Conservation (phyloP, 2,888 invertebrate species). For the Antitype chi region DNA sequence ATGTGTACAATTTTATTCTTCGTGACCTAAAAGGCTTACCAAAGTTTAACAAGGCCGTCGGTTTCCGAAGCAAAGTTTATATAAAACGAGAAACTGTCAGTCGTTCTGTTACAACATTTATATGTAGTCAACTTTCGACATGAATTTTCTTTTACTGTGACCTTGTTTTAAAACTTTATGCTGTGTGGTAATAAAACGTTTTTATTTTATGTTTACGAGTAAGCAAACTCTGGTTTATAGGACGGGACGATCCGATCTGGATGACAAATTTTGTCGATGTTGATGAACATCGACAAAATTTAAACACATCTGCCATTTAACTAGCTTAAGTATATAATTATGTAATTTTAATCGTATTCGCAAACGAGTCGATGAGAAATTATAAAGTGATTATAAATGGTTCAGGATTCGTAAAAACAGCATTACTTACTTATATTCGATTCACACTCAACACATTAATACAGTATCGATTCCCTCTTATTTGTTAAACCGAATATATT, state of each 20-base stretch:
- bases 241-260: conserved; percentile 69
- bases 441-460: no score
- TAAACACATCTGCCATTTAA: no score
- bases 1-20: conserved; percentile 72
- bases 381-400: no score
- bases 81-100: conserved; percentile 79
- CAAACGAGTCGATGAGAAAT: no score
- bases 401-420: no score
- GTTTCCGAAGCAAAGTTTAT: conserved; percentile 78
- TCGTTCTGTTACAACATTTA: conserved; percentile 74
- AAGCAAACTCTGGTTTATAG: conserved; percentile 77
- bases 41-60: conserved; percentile 80
- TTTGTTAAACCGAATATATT: conserved; percentile 10
- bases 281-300: no score
- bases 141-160: conserved; percentile 79
- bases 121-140: conserved; percentile 77
- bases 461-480: conserved; percentile 31
- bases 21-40: conserved; percentile 80
- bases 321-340: no score
- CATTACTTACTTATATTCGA: no score
- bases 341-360: no score
- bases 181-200: conserved; percentile 80
- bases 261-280: conserved; percentile 79
- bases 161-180: conserved; percentile 81
- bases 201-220: conserved; percentile 82